A percentile compares a stretch with the other conserved stretches of the same genome.
Conservation (phyloP, 2,113 vertebrate genomes). For the Chaetops frenatus region DNA sequence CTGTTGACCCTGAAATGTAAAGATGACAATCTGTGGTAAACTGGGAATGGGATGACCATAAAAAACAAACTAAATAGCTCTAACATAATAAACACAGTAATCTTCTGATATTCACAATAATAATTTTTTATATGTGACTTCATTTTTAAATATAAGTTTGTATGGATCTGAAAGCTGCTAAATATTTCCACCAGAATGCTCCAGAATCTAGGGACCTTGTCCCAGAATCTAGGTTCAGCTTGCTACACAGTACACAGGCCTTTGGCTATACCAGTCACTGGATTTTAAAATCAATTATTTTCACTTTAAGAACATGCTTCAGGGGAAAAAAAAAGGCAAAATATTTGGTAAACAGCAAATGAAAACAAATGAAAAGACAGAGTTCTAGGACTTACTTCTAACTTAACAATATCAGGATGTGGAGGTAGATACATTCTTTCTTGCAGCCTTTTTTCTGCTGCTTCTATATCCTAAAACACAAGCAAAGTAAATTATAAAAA, state of each 20-base stretch:
- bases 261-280: conserved; percentile 61
- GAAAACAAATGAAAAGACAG: conserved; percentile 16
- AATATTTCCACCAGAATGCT: conserved; percentile 42
- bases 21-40: not conserved
- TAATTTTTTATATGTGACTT: not conserved
- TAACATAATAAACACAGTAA: not conserved
- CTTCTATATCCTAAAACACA: conserved; percentile 78
- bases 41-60: not conserved
- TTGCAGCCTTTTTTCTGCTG: conserved; percentile 71
- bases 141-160: not conserved
- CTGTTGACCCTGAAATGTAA: not conserved
- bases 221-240: conserved; percentile 40
- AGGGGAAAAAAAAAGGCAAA: not conserved
- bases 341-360: conserved; percentile 43
- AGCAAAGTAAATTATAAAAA: conserved; percentile 15
- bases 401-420: conserved; percentile 64
- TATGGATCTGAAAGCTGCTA: not conserved
- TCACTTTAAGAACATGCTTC: conserved; percentile 56
- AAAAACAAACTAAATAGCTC: not conserved
- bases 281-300: conserved; percentile 69
- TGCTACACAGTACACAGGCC: conserved; percentile 37
- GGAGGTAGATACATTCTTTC: conserved; percentile 40
- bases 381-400: conserved; percentile 77
- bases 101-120: not conserved
- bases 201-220: conserved; percentile 30